These are phyloP conservation scores for Drosophila neocordata DNA, from an alignment of 1,140 invertebrate species.

Conservation along the genomic window DNA sequence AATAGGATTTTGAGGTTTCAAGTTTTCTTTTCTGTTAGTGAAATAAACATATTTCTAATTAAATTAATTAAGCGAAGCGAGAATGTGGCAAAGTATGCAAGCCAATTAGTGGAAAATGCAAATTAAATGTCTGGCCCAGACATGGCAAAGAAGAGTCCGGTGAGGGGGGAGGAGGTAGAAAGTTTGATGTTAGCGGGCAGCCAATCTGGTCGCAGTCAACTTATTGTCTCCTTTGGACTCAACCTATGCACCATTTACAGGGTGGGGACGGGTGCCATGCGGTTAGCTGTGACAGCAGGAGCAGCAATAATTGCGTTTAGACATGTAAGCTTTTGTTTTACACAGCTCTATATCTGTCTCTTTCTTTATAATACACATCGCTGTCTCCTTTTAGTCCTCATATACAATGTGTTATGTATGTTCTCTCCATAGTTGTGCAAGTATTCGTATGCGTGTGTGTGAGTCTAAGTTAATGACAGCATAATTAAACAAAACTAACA, in stretches of 20 bases:
- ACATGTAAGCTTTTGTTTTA: slow-evolving; percentile 74
- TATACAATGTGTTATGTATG: no score
- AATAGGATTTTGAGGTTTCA: slow-evolving; percentile 39
- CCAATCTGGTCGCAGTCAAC: slow-evolving; percentile 10
- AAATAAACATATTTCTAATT: slow-evolving; percentile 73
- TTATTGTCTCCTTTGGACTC: slow-evolving; percentile 30
- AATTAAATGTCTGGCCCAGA: slow-evolving; percentile 71
- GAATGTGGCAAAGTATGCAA: slow-evolving; percentile 64
- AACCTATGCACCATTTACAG: no score
- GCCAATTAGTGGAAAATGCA: slow-evolving; percentile 79
- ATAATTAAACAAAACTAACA: slow-evolving; percentile 81
- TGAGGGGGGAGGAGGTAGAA: neutral
- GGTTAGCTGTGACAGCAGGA: slow-evolving; percentile 38
- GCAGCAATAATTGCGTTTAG: slow-evolving; percentile 71
- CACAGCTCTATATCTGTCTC: neutral
- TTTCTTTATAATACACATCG: neutral
- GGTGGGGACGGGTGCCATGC: no score
- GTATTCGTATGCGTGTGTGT: slow-evolving; percentile 36
- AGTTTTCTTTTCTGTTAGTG: slow-evolving; percentile 56
- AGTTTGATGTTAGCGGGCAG: neutral
- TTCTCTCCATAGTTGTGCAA: slow-evolving; percentile 16
- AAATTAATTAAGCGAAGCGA: slow-evolving; percentile 76
- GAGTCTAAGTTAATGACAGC: slow-evolving; percentile 77
- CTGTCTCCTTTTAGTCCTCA: no score
- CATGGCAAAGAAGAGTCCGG: neutral